These are phyloP conservation scores for Goniozus legneri DNA, from an alignment of 1,140 invertebrate species.

Conservation along the genomic window DNA sequence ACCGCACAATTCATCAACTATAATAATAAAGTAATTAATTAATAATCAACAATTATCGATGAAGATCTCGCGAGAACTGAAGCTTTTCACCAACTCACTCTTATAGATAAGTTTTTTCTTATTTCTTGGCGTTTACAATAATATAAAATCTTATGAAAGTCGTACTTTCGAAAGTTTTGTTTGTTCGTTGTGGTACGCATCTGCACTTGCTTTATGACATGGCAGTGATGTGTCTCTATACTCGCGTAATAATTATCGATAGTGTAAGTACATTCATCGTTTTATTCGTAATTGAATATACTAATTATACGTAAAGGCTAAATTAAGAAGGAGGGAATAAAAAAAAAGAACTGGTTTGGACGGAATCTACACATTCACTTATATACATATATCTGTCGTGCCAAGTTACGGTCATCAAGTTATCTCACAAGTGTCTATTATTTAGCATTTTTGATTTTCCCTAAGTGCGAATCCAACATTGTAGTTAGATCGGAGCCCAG, in stretches of 20 bases:
- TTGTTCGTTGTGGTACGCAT: not conserved
- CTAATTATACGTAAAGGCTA: constrained; percentile 19
- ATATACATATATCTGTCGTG: constrained; percentile 53
- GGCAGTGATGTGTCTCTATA: constrained; percentile 16
- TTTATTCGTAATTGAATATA: not conserved
- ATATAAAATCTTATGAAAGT: too few relatives aligned
- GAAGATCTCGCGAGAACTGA: too few relatives aligned
- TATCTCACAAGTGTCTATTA: constrained; percentile 27
- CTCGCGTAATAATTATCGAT: constrained; percentile 9
- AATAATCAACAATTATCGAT: too few relatives aligned
- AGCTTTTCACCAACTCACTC: too few relatives aligned
- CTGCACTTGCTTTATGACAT: not conserved
- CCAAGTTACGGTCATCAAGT: constrained; percentile 44
- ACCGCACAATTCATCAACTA: too few relatives aligned
- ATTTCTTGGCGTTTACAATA: too few relatives aligned
- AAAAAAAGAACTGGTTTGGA: constrained; percentile 45
- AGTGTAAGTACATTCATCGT: constrained; percentile 12
- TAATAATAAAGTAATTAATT: too few relatives aligned
- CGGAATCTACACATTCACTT: constrained; percentile 54
- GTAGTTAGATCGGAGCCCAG: constrained; percentile 28
- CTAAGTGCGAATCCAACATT: not conserved
- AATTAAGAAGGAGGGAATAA: constrained; percentile 24
- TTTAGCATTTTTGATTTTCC: constrained; percentile 14
- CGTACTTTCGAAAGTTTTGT: not conserved
- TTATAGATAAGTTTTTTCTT: too few relatives aligned